Evolutionary conservation across 2,113 vertebrate species (phyloP).

Genomic region (Lepisosteus osseus): DNA sequence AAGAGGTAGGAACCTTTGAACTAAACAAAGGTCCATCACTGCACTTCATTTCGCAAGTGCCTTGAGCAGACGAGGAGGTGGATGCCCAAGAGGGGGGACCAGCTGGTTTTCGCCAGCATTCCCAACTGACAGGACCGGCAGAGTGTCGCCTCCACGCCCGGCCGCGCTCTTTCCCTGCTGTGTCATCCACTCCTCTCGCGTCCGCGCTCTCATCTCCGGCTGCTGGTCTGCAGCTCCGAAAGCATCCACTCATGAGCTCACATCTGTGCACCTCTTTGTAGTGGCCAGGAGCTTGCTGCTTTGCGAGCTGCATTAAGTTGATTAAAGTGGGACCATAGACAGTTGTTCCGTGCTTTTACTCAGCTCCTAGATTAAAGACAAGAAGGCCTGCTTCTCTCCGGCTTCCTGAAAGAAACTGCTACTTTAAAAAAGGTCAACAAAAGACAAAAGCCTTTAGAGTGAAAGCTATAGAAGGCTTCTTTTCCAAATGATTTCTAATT

Average conservation of each 20-base stretch:
- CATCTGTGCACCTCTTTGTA: conserved; percentile 89
- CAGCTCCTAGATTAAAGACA: conserved; percentile 93
- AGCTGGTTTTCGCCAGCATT: conserved; percentile 68
- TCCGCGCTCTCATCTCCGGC: conserved; percentile 62
- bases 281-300: conserved; percentile 68
- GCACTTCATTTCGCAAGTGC: conserved; percentile 78
- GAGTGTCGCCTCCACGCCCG: conserved; percentile 68
- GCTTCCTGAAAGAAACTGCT: conserved; percentile 65
- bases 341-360: conserved; percentile 75
- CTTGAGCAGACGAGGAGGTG: conserved; percentile 74
- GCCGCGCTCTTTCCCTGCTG: conserved; percentile 52
- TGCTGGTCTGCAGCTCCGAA: conserved; percentile 66
- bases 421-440: conserved; percentile 88
- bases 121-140: conserved; percentile 62
- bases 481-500: conserved; percentile 96
- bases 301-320: conserved; percentile 90
- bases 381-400: conserved; percentile 64
- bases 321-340: conserved; percentile 88
- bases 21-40: conserved; percentile 93
- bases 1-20: conserved; percentile 97
- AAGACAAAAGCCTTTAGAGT: conserved; percentile 80
- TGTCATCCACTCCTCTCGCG: conserved; percentile 59
- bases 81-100: conserved; percentile 61
- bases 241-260: conserved; percentile 64
- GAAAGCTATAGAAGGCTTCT: conserved; percentile 87